A percentile compares a stretch with the other conserved stretches of the same genome.
phyloP scores from a whole-genome alignment of 1,140 invertebrate genomes.

The Copidosoma floridanum region DNA sequence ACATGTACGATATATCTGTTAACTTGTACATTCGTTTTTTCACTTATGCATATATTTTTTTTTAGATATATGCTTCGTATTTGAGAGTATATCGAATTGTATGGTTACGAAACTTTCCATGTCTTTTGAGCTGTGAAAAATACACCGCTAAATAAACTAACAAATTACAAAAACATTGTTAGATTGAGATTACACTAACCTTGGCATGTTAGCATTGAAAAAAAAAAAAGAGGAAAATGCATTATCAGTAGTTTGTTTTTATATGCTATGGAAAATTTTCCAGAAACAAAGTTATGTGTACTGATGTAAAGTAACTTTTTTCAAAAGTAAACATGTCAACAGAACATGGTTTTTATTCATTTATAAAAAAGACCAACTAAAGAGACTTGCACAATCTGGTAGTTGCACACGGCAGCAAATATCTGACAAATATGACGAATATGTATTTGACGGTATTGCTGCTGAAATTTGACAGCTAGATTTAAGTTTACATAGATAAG shows the following conservation, averaged over 20 bases:
- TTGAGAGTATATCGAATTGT: not conserved
- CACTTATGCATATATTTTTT: constrained; percentile 1
- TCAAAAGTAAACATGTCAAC: too few relatives aligned
- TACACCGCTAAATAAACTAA: constrained; percentile 7
- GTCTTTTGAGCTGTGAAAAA: constrained; percentile 22
- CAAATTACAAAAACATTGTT: too few relatives aligned
- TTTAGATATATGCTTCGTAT: too few relatives aligned
- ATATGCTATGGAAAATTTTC: constrained; percentile 1
- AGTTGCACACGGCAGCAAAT: too few relatives aligned
- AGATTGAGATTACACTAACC: not conserved
- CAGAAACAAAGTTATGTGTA: too few relatives aligned
- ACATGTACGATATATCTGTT: constrained; percentile 13
- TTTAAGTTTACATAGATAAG: constrained; percentile 19
- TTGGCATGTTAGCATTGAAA: too few relatives aligned
- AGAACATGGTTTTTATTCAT: not conserved
- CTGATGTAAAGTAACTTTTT: constrained; percentile 3
- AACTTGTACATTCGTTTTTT: constrained; percentile 17
- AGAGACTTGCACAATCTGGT: constrained; percentile 23
- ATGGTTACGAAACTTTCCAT: constrained; percentile 13
- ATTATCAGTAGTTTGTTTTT: too few relatives aligned
- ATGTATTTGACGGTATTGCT: too few relatives aligned
- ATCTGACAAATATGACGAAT: too few relatives aligned
- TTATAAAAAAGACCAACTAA: constrained; percentile 16
- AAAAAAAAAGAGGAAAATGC: too few relatives aligned
- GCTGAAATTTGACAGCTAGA: too few relatives aligned